Conservation (phyloP, 2,113 vertebrate species). For the Heterocephalus glaber region DNA sequence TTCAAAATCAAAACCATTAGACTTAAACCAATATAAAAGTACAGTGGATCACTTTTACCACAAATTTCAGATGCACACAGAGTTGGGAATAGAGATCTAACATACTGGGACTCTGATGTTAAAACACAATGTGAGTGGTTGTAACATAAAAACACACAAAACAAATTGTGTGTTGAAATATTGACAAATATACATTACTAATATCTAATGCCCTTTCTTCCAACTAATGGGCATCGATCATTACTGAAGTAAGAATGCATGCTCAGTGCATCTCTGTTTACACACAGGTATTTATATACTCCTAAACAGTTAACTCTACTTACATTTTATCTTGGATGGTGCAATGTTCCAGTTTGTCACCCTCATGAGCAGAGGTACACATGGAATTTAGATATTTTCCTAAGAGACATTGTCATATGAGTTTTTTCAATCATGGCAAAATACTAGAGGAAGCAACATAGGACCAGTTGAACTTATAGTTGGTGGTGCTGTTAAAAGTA, state of each 20-base stretch:
- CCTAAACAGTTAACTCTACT: background rate
- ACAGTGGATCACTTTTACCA: background rate
- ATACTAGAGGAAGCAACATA: background rate
- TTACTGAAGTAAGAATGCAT: background rate
- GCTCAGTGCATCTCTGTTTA: background rate
- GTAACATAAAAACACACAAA: background rate
- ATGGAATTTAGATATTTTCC: background rate
- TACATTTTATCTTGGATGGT: background rate
- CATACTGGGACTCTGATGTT: too few species aligned
- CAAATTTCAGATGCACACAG: background rate
- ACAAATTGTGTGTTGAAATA: background rate
- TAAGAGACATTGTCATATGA: background rate
- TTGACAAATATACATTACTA: background rate
- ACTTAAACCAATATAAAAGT: background rate
- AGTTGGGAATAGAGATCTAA: background rate
- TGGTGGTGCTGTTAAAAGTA: background rate
- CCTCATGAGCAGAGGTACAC: background rate
- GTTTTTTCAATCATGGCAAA: background rate
- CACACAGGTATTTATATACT: background rate
- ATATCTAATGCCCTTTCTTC: background rate
- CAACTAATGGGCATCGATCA: background rate
- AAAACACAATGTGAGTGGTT: background rate
- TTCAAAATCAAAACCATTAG: slow-evolving; percentile 46
- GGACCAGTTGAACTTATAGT: background rate
- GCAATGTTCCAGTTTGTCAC: background rate